Base-by-base conservation (phyloP, 2,113 vertebrate species). In the Gallinago jamesoni region DNA sequence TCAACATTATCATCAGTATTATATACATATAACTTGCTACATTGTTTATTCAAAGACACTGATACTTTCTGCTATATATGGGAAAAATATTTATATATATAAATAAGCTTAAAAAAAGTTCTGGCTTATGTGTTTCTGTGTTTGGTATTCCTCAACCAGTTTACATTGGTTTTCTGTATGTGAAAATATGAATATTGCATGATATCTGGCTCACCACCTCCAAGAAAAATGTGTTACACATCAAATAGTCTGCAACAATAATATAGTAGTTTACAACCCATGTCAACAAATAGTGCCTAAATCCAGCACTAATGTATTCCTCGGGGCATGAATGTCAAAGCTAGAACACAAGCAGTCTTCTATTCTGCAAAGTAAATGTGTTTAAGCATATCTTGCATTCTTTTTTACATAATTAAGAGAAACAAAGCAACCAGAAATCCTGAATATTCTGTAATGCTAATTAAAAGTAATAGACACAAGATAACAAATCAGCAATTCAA, bases 401-500 rank as follows among this genome's bases (percentile, higher is more conserved):
- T 86, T 89, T 96, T 86, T 63, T 57, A 35, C 63, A 79, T 76
- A 96, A 97, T 84, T 94, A 89, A 87, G 56, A 91, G 59, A 88
- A 94, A 83, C 3, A 94, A 94, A 89, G 9, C 55, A 87, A 77
- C 41, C 73, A 9, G 24, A 90, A 88, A 78, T 70, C 52, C 17
- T 96, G 68, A 88, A 82, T 39, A 82, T 92, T 95, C 89, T 47
- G 22, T 95, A 96, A 94, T 79, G 23, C 72, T 97, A 97, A 95
- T 96, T 96, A 88, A 94, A 96, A 97, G 9, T 63, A 96, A 89
- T 80, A 96, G 88, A 89, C 63, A 81, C 60, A 96, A 94, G 88
- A 80, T 80, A 96, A 89, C 66, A 97, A 96, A 92, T 92, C 81
- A 97, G 43, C 66, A 87, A 66, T 94, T 97, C 77, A 97, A 95